A percentile compares a stretch with the other conserved stretches of the same genome.
Conservation (phyloP, 2,797 vertebrate species). For the Crocidura indochinensis region DNA sequence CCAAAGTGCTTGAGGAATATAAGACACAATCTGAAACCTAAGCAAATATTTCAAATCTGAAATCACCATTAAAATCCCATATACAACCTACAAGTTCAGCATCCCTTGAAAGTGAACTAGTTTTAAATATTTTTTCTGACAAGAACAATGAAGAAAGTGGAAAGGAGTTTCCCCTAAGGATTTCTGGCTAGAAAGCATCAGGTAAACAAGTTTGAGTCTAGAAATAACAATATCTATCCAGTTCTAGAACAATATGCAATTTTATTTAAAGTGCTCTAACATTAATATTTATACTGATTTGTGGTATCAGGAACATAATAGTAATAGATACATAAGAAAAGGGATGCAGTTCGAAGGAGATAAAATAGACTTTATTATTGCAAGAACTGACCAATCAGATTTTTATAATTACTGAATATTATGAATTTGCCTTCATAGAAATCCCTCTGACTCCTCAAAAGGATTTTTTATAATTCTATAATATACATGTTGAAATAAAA, state of each 20-base stretch:
- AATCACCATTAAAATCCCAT: conserved; percentile 34
- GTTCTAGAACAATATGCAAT: conserved; percentile 3
- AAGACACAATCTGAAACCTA: conserved; percentile 57
- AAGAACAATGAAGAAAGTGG: neutral
- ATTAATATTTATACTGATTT: neutral
- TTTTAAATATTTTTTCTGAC: conserved; percentile 11
- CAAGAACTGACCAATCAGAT: neutral
- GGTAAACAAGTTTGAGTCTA: neutral
- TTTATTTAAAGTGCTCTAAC: neutral
- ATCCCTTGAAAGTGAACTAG: conserved; percentile 1
- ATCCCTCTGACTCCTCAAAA: neutral
- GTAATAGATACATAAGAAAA: neutral
- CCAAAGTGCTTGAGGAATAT: conserved; percentile 36
- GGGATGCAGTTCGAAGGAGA: conserved; percentile 24
- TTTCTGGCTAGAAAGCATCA: neutral
- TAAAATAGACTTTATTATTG: neutral
- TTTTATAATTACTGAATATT: conserved; percentile 21
- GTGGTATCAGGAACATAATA: neutral
- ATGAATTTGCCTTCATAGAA: neutral
- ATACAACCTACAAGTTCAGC: neutral
- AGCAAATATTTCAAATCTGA: conserved; percentile 59
- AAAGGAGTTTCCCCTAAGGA: neutral
- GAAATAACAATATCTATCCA: neutral
- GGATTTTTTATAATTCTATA: neutral
- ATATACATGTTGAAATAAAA: neutral